These are phyloP conservation scores for Drosophila melanocephala DNA, from an alignment of 2,888 invertebrate genomes.

Conservation along the genomic window DNA sequence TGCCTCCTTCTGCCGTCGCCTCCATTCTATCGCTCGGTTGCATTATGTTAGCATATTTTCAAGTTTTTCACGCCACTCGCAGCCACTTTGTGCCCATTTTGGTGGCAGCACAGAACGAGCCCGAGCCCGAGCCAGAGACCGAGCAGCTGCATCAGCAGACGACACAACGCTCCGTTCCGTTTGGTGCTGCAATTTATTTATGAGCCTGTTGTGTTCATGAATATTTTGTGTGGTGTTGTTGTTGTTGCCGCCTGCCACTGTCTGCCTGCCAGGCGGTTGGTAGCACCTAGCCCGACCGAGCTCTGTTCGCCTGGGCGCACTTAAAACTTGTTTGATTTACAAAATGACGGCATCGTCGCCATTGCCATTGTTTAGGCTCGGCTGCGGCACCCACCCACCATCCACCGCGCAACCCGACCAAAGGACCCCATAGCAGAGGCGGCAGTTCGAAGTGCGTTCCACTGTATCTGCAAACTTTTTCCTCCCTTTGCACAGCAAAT, in stretches of 20 bases:
- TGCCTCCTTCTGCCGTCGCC: neutral
- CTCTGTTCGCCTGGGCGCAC: slow-evolving; percentile 53
- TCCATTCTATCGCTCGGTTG: slow-evolving; percentile 35
- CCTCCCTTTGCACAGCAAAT: slow-evolving; percentile 38
- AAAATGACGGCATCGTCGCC: slow-evolving; percentile 62
- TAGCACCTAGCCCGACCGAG: slow-evolving; percentile 36
- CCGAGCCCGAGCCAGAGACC: neutral
- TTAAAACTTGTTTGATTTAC: slow-evolving; percentile 72
- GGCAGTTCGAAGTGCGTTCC: slow-evolving; percentile 50
- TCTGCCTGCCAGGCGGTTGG: slow-evolving; percentile 15
- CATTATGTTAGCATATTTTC: slow-evolving; percentile 73
- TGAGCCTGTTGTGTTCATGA: slow-evolving; percentile 76
- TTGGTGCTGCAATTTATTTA: slow-evolving; percentile 73
- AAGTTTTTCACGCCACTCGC: slow-evolving; percentile 64
- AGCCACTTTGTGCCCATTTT: slow-evolving; percentile 57
- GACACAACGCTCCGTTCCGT: slow-evolving; percentile 43
- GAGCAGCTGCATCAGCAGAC: slow-evolving; percentile 59
- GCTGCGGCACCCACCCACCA: neutral
- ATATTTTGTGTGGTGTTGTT: slow-evolving; percentile 58
- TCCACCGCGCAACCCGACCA: neutral
- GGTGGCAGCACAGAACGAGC: slow-evolving; percentile 19
- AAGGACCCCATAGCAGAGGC: slow-evolving; percentile 1
- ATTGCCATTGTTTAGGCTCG: slow-evolving; percentile 53
- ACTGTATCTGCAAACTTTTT: slow-evolving; percentile 37
- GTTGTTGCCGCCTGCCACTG: neutral